Base-by-base conservation (phyloP, 2,888 invertebrate species). In the Pilophorus perplexus region DNA sequence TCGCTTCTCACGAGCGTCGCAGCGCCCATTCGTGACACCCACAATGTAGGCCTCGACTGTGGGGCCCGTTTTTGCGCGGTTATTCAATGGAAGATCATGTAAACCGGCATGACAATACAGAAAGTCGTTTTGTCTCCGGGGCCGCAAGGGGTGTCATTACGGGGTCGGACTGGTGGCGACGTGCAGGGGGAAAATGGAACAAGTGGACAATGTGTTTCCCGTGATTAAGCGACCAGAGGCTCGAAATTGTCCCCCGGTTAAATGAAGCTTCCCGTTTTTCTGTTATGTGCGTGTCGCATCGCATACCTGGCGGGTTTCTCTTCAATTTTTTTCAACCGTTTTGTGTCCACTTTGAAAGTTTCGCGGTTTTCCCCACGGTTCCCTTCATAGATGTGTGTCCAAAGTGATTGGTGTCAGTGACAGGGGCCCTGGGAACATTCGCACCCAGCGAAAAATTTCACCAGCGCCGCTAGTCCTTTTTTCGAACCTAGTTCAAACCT, bases 161-260 rank as follows among this genome's bases (percentile, higher is more conserved):
- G 14, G 28, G 6, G n/a, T n/a, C 33, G 12, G 33, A 8, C 6
- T 8, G 33, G 33, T 33, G 33, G 33, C 12, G 6, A 33, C 33
- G 12, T 8, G 10, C 16, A 10, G 14, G 42, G 42, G 14, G 14
- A 10, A 14, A 14, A 14, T 5, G 42, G n/a, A 14, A 55, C 33
- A 55, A 38, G 20, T 22, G 38, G 55, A 55, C 55, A 55, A 55
- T 55, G 55, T 38, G 55, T 55, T 55, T 55, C 55, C 55, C 55
- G 55, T 14, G 55, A 55, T 55, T 55, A 55, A 38, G 38, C 52
- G 46, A n/a, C 33, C 6, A 42, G 42, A 18, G 22, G 37, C 20
- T 38, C 20, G n/a, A 55, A 55, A 55, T 55, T 55, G 55, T 55
- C 55, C 54, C 22, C 54, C 37, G 38, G 55, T 38, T 55, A 55